Evolutionary conservation across 1,140 invertebrate genomes (phyloP).

Genomic region (Formica exsecta): DNA sequence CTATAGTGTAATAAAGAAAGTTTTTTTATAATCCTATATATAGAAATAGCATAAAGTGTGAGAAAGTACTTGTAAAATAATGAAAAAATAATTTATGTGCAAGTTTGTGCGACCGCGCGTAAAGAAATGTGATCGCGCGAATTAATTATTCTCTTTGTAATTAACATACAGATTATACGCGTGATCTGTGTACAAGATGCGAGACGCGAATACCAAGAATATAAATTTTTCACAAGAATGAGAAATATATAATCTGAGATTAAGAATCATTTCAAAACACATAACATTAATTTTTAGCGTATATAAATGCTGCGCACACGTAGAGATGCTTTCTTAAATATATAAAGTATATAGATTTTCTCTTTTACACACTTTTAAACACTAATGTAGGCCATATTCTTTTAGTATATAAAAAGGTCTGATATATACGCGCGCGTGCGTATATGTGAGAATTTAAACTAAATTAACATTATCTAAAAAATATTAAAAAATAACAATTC

Average conservation of each 20-base stretch:
- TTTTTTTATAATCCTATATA: slow-evolving; percentile 1
- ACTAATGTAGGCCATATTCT: slow-evolving; percentile 81
- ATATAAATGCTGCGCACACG: slow-evolving; percentile 52
- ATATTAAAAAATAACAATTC: not conserved
- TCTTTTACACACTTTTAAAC: slow-evolving; percentile 73
- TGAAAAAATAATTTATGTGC: slow-evolving; percentile 1
- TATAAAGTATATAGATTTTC: slow-evolving; percentile 60
- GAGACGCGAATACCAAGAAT: slow-evolving; percentile 39
- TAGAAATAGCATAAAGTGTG: not conserved
- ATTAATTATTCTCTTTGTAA: slow-evolving; percentile 11
- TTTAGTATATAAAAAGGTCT: slow-evolving; percentile 72
- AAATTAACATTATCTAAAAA: slow-evolving; percentile 14
- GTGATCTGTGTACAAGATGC: not conserved
- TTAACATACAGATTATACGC: slow-evolving; percentile 22
- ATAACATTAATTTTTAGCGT: slow-evolving; percentile 62
- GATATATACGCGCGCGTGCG: slow-evolving; percentile 59
- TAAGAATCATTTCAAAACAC: slow-evolving; percentile 43
- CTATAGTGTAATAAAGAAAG: slow-evolving; percentile 7
- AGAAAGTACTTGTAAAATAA: not conserved
- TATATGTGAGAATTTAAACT: not conserved
- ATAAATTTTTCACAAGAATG: slow-evolving; percentile 43
- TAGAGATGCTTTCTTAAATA: slow-evolving; percentile 59
- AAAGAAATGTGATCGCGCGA: not conserved
- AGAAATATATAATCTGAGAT: slow-evolving; percentile 48
- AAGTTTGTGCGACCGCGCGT: not conserved